These are phyloP conservation scores for Dasypogon diadema DNA, from an alignment of 2,888 invertebrate genomes.

Conservation along the genomic window DNA sequence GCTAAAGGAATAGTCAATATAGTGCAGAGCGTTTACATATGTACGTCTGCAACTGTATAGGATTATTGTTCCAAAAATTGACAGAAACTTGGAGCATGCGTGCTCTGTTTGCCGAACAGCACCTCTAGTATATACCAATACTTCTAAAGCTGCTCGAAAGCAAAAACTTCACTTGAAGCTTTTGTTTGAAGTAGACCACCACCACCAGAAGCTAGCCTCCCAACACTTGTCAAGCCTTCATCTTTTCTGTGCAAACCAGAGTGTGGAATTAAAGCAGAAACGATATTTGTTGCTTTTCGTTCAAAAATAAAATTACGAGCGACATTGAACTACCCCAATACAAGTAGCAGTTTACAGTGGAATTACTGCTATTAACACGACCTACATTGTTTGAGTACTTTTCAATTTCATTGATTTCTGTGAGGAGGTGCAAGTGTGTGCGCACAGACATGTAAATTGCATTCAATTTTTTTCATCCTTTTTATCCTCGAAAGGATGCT, in stretches of 20 bases:
- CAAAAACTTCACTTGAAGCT: not conserved
- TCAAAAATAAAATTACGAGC: constrained; percentile 37
- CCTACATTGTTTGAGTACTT: constrained; percentile 39
- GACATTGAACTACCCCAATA: constrained; percentile 40
- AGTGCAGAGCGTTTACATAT: not conserved
- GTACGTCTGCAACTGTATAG: not conserved
- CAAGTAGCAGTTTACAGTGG: constrained; percentile 19
- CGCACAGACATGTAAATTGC: constrained; percentile 44
- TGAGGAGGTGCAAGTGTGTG: constrained; percentile 24
- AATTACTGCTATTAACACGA: constrained; percentile 19
- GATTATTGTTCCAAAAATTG: constrained; percentile 34
- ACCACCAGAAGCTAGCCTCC: not conserved
- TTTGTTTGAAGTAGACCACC: constrained; percentile 24
- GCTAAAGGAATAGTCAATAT: too few species aligned
- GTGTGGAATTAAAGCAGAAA: not conserved
- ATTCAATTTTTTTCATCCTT: constrained; percentile 20
- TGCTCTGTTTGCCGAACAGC: not conserved
- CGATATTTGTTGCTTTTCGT: constrained; percentile 40
- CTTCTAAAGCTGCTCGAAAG: not conserved
- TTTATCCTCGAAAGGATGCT: constrained; percentile 25
- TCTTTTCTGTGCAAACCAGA: not conserved
- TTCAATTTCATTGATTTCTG: constrained; percentile 41
- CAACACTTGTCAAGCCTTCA: not conserved
- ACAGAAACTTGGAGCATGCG: constrained; percentile 24
- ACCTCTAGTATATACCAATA: not conserved